Evolutionary conservation across 2,113 vertebrate genomes (phyloP), one percentile per base, ranked within the genome.

Genomic region (rabbit (Oryctolagus cuniculus)): DNA sequence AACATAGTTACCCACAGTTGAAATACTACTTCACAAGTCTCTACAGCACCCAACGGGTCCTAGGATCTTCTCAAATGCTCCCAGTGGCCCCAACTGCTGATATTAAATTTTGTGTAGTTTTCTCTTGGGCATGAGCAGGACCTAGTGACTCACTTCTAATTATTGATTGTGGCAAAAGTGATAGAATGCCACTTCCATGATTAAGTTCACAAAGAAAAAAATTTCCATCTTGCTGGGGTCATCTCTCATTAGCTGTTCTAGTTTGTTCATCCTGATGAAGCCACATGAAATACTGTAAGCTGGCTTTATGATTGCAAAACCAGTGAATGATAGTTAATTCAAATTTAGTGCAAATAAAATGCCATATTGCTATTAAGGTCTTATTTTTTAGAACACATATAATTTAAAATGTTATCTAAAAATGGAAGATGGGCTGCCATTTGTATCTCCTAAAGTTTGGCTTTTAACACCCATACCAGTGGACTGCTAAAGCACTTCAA

Each of bases 331-430:
- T 61, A 83, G 82, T n/a, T 19, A 51, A 44, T 81, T 88, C 38
- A 85, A 36, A 93, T 77, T 75, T 58, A 12, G 38, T 88, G 25
- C 66, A 69, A 83, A 90, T 92, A 55, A 58, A 80, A 72, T 38
- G 21, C 5, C 34, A 10, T 44, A 69, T 64, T 87, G 51, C 27
- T 83, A 79, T n/a, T 86, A 49, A 55, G 77, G n/a, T 91, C 10
- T 73, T 24, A 55, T 19, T 9, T 38, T 34, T 58, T 17, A 81
- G 6, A 58, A 8, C 24, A 74, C 3, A 79, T 73, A 12, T 72
- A 44, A 44, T 44, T 44, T 93, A 51, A 66, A 91, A 89, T 86
- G 0, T 25, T 73, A 34, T 27, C 0, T 74, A 36, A 73, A 85
- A 81, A 22, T 63, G 55, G 64, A 80, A 15, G 4, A 16, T 15